Percentiles rank a stretch among this genome's conserved stretches.
These are phyloP conservation scores for Rhyacophila brunnea DNA, from an alignment of 1,140 invertebrate species.

Conservation along the genomic window DNA sequence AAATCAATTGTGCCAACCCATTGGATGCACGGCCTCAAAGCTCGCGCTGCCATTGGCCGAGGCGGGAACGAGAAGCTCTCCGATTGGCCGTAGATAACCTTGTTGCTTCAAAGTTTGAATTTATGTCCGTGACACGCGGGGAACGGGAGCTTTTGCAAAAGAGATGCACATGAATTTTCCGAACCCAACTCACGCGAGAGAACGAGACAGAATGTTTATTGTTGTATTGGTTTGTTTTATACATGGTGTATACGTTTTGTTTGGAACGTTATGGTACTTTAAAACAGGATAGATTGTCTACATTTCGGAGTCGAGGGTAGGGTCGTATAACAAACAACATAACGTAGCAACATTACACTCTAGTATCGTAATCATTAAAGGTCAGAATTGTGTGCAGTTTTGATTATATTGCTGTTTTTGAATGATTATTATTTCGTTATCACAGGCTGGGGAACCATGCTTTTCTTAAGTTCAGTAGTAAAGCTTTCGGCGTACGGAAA, in stretches of 20 bases:
- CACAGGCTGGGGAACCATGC: conserved; percentile 26
- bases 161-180: conserved; percentile 4
- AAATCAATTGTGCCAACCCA: conserved; percentile 31
- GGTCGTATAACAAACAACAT: conserved; percentile 2
- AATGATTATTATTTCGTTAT: conserved; percentile 26
- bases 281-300: conserved; percentile 32
- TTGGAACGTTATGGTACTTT: conserved; percentile 16
- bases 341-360: neutral
- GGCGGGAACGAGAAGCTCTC: neutral
- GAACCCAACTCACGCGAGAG: neutral
- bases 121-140: conserved; percentile 18
- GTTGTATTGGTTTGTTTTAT: conserved; percentile 19
- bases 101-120: conserved; percentile 25
- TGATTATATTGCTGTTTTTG: neutral
- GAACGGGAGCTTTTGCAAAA: conserved; percentile 12
- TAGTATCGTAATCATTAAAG: neutral
- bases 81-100: conserved; percentile 33
- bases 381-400: neutral
- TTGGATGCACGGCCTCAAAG: conserved; percentile 17
- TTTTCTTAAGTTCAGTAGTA: conserved; percentile 26
- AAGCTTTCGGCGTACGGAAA: conserved; percentile 22
- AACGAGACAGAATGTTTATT: neutral
- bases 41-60: conserved; percentile 23
- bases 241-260: conserved; percentile 23
- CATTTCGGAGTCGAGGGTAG: neutral